Conservation (phyloP, 2,797 vertebrate species). For the Champsocephalus esox region DNA sequence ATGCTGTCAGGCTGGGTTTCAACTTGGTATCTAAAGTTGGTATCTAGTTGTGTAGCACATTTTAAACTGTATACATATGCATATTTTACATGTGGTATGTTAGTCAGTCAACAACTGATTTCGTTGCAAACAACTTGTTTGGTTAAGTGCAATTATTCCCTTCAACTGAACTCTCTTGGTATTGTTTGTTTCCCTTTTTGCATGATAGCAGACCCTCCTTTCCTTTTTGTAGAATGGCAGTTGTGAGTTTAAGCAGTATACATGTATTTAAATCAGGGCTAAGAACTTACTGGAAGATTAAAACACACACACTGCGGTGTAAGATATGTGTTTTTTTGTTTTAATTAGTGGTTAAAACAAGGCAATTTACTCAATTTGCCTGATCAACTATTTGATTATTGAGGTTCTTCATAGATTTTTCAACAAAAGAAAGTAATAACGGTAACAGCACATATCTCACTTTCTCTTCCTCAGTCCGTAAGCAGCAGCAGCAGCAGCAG, state of each 20-base stretch:
- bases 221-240: background rate
- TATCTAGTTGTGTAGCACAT: background rate
- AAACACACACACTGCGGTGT: background rate
- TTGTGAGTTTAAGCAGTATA: background rate
- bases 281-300: background rate
- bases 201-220: background rate
- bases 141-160: background rate
- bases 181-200: background rate
- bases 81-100: background rate
- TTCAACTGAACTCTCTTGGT: background rate
- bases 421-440: background rate
- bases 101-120: background rate
- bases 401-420: background rate
- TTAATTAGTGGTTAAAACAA: background rate
- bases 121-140: too few species aligned
- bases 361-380: background rate
- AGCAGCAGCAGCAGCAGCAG: constrained; percentile 38
- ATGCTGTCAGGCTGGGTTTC: constrained; percentile 11
- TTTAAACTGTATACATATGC: background rate
- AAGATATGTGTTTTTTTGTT: background rate
- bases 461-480: constrained; percentile 73
- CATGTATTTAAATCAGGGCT: background rate
- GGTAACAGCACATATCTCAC: background rate
- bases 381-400: background rate
- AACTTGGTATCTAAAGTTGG: too few species aligned